Evolutionary conservation across 1,140 invertebrate species (phyloP).

Genomic region (Neomicropteryx cornuta): DNA sequence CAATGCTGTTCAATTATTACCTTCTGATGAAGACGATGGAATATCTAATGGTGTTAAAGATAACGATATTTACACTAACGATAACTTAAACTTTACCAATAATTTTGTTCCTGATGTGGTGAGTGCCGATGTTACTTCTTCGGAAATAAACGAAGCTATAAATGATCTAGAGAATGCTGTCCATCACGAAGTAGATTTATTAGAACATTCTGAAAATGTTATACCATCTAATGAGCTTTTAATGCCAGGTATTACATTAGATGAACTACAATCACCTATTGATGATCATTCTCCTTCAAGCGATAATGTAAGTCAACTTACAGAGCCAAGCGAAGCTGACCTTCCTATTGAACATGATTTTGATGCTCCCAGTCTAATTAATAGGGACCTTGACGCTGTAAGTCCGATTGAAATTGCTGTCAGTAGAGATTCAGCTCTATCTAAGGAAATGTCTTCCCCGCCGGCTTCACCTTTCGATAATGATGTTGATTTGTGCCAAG

Average conservation of each 20-base stretch:
- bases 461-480: conserved; percentile 6
- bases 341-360: conserved; percentile 9
- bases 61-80: conserved; percentile 16
- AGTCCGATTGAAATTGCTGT: conserved; percentile 1
- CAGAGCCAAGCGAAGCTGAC: conserved; percentile 11
- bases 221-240: too few relatives aligned
- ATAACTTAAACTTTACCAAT: too few relatives aligned
- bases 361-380: too few relatives aligned
- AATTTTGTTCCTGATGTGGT: too few relatives aligned
- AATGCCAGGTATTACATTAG: too few relatives aligned
- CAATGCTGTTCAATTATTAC: conserved; percentile 50
- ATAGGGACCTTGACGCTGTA: background rate
- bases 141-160: conserved; percentile 13
- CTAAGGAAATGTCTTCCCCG: conserved; percentile 6
- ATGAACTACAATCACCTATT: too few relatives aligned
- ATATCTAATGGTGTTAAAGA: conserved; percentile 23
- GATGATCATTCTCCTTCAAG: conserved; percentile 6
- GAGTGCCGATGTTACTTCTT: conserved; percentile 9
- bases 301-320: conserved; percentile 10
- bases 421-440: conserved; percentile 3
- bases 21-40: conserved; percentile 35
- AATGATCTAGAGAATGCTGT: conserved; percentile 13
- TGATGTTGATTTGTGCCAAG: conserved; percentile 7
- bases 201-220: too few relatives aligned
- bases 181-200: conserved; percentile 8